A percentile compares a stretch with the other conserved stretches of the same genome.
Conservation (phyloP, 2,797 vertebrate genomes). For the Cercopithecus mitis region DNA sequence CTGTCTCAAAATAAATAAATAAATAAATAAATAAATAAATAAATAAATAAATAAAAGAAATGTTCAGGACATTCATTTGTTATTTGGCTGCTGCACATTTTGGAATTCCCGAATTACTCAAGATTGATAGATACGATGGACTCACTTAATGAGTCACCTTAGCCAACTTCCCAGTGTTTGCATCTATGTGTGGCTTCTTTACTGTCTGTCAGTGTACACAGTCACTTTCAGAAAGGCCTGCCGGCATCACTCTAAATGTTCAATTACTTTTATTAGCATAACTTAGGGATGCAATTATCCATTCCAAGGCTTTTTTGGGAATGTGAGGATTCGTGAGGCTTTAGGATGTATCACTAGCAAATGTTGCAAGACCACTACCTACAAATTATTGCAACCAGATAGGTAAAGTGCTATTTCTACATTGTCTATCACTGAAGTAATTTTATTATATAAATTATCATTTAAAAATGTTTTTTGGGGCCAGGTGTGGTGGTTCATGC, state of each 20-base stretch:
- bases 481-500: not conserved
- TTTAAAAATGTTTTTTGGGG: not conserved
- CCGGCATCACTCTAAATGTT: not conserved
- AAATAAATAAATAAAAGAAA: too few species aligned
- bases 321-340: not conserved
- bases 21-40: too few species aligned
- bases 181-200: not conserved
- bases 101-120: not conserved
- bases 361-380: not conserved
- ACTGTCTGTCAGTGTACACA: fast-evolving
- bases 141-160: not conserved
- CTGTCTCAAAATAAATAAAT: too few species aligned
- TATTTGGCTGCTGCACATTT: not conserved
- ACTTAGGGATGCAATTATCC: not conserved
- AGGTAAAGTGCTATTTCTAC: not conserved
- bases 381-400: not conserved
- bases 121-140: not conserved
- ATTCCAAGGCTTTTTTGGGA: not conserved
- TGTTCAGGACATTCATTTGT: not conserved
- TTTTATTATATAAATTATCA: not conserved
- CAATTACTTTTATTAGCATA: not conserved
- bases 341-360: not conserved
- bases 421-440: not conserved
- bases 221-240: not conserved
- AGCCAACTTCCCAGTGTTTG: not conserved